phyloP scores from a whole-genome alignment of 2,888 invertebrate genomes.

The Drosophila mayaguana region DNA sequence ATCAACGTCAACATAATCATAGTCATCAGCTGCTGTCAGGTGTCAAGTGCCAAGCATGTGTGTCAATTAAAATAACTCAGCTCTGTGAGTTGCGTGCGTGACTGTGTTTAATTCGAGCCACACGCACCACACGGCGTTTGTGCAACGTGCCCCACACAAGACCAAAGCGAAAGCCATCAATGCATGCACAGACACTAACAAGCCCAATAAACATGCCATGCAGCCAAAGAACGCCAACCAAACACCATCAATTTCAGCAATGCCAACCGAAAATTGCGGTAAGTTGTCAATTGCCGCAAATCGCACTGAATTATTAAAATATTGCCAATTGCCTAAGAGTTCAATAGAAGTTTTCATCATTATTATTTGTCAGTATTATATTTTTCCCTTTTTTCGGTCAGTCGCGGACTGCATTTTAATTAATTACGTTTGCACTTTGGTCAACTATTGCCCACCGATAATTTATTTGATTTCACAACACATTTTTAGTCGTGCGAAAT shows the following conservation, averaged over 20 bases:
- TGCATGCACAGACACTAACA: constrained; percentile 8
- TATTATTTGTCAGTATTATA: constrained; percentile 3
- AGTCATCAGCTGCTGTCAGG: constrained; percentile 43
- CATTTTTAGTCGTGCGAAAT: constrained; percentile 27
- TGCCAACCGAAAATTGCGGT: constrained; percentile 38
- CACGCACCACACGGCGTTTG: constrained; percentile 45
- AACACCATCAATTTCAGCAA: constrained; percentile 19
- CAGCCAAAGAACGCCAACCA: constrained; percentile 13
- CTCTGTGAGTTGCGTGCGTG: constrained; percentile 71
- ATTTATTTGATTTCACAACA: constrained; percentile 28
- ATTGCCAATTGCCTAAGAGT: constrained; percentile 26
- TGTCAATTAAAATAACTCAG: constrained; percentile 76
- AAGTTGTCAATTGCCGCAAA: constrained; percentile 34
- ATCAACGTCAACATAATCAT: constrained; percentile 37
- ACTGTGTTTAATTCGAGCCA: constrained; percentile 63
- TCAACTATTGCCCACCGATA: constrained; percentile 20
- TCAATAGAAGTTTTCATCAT: constrained; percentile 10
- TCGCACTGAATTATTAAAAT: constrained; percentile 28
- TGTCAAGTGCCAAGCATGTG: constrained; percentile 72
- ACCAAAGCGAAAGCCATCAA: constrained; percentile 12
- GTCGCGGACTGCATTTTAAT: constrained; percentile 61
- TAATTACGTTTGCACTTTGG: constrained; percentile 66
- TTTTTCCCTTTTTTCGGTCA: background rate
- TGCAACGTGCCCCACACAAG: constrained; percentile 38
- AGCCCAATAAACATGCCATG: constrained; percentile 7